phyloP scores from a whole-genome alignment of 1,140 invertebrate genomes.

The Lysiphlebus fabarum region DNA sequence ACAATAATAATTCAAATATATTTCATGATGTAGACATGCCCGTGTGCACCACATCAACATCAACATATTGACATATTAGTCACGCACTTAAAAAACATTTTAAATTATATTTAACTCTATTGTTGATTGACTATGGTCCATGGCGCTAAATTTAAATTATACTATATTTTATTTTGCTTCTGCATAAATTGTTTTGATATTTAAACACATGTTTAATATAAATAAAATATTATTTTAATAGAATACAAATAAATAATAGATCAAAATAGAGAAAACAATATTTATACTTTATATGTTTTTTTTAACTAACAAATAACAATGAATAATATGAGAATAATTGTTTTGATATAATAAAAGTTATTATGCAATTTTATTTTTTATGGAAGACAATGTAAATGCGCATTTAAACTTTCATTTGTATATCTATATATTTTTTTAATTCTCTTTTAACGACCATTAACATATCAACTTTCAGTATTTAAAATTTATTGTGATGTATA shows the following conservation, averaged over 20 bases:
- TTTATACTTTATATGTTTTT: too few relatives aligned
- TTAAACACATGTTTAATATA: too few relatives aligned
- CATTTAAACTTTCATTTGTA: slow-evolving; percentile 21
- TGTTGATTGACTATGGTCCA: slow-evolving; percentile 1
- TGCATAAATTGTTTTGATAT: background rate
- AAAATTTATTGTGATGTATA: slow-evolving; percentile 8
- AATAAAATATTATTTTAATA: too few relatives aligned
- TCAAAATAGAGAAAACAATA: too few relatives aligned
- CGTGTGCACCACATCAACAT: slow-evolving; percentile 17
- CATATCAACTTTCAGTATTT: slow-evolving; percentile 16
- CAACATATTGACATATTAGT: slow-evolving; percentile 43
- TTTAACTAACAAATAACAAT: too few relatives aligned
- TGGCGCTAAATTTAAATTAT: background rate
- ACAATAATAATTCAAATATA: slow-evolving; percentile 48
- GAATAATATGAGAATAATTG: too few relatives aligned
- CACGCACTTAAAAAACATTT: slow-evolving; percentile 24
- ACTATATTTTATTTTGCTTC: background rate
- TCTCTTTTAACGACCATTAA: slow-evolving; percentile 10
- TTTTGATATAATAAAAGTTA: too few relatives aligned
- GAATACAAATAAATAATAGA: background rate
- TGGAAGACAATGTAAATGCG: slow-evolving; percentile 4
- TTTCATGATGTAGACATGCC: slow-evolving; percentile 41
- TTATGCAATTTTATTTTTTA: too few relatives aligned
- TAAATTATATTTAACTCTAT: too few relatives aligned
- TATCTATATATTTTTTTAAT: slow-evolving; percentile 10